These are phyloP conservation scores for Ceyx margarethae DNA, from an alignment of 2,113 vertebrate genomes.

Conservation along the genomic window DNA sequence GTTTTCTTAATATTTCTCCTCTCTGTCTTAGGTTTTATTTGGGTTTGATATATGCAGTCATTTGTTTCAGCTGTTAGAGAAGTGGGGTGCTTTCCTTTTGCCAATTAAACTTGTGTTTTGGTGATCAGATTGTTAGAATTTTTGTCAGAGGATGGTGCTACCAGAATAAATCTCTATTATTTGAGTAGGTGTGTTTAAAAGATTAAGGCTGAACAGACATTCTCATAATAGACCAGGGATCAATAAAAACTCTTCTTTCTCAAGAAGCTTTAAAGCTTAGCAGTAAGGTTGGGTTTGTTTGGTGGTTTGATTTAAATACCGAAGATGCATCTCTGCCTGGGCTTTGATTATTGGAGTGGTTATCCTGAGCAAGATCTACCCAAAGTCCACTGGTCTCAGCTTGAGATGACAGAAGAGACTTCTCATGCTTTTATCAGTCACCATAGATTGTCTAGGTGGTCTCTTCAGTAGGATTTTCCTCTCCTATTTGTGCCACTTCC, in stretches of 20 bases:
- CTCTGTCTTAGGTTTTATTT: background rate
- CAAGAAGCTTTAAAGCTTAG: conserved; percentile 39
- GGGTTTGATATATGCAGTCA: background rate
- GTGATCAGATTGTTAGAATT: background rate
- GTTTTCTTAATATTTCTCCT: background rate
- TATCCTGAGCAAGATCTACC: background rate
- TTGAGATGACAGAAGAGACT: background rate
- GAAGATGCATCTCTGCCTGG: background rate
- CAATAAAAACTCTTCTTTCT: conserved; percentile 39
- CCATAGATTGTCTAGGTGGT: background rate
- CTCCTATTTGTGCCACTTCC: background rate
- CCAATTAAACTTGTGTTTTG: background rate
- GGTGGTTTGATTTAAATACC: background rate
- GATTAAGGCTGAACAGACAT: conserved; percentile 39
- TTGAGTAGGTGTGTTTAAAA: conserved; percentile 46
- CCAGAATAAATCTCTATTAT: conserved; percentile 14
- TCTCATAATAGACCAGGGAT: conserved; percentile 24
- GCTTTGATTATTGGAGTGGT: background rate
- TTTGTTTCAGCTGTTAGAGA: background rate
- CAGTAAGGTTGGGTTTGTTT: background rate
- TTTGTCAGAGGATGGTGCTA: background rate
- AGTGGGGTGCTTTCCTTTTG: background rate
- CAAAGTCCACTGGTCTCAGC: background rate
- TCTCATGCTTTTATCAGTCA: background rate
- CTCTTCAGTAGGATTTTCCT: background rate